Evolutionary conservation across 2,888 invertebrate genomes (phyloP).

Genomic region (Drosophila subsilvestris): DNA sequence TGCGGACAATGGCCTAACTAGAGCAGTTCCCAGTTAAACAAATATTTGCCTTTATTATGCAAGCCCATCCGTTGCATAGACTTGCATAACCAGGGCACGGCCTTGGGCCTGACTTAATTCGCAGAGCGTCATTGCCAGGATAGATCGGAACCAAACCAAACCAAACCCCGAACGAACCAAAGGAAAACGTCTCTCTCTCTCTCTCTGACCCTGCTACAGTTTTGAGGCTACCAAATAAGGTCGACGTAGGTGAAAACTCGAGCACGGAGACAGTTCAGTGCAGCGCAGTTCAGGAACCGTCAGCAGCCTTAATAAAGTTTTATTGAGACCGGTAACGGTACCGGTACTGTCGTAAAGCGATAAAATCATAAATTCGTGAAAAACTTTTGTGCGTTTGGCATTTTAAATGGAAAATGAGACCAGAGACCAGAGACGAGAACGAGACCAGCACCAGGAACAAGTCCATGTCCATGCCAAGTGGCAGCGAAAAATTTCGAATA

Average conservation of each 20-base stretch:
- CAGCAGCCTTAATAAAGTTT: conserved; percentile 67
- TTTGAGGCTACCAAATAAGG: conserved; percentile 74
- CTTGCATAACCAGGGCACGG: conserved; percentile 70
- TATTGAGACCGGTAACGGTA: conserved; percentile 55
- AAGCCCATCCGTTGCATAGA: conserved; percentile 72
- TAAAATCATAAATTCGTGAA: conserved; percentile 75
- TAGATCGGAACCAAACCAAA: not conserved
- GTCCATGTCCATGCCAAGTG: conserved; percentile 9
- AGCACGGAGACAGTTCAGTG: conserved; percentile 47
- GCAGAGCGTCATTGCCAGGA: conserved; percentile 24
- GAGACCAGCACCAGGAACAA: conserved; percentile 31
- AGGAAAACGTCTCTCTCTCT: not conserved
- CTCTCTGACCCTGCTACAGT: conserved; percentile 61
- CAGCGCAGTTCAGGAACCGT: conserved; percentile 21
- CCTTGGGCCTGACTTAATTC: conserved; percentile 39
- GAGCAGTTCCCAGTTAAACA: conserved; percentile 69
- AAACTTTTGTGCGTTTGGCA: conserved; percentile 58
- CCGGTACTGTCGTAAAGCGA: conserved; percentile 64
- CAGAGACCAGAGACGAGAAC: conserved; percentile 20
- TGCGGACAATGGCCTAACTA: conserved; percentile 65
- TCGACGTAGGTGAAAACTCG: conserved; percentile 67
- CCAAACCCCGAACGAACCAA: not conserved
- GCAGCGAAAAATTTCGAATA: conserved; percentile 38
- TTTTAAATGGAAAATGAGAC: conserved; percentile 72
- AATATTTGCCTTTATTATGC: conserved; percentile 71